Percentiles rank a stretch among this genome's conserved stretches.
These are phyloP conservation scores for Gymnogyps californianus DNA, from an alignment of 2,113 vertebrate species.

Conservation along the genomic window DNA sequence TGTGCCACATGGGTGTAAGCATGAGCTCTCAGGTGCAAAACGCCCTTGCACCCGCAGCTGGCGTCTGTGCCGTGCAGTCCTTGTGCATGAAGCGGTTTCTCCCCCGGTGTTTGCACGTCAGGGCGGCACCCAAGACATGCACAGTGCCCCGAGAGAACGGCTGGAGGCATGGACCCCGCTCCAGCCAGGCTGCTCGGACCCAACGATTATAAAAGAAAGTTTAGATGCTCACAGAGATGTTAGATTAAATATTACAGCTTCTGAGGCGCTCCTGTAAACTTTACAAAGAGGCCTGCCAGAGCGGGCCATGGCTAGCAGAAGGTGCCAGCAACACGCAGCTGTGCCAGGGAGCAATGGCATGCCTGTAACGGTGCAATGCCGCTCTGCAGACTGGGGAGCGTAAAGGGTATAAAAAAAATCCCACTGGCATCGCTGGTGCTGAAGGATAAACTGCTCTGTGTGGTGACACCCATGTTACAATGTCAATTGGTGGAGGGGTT, in stretches of 20 bases:
- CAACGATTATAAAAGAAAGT: accelerated
- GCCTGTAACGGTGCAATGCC: background rate
- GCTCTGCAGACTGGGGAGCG: background rate
- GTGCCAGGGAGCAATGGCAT: background rate
- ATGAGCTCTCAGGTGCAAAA: background rate
- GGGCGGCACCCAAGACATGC: accelerated
- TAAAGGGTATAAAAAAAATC: background rate
- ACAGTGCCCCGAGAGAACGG: accelerated
- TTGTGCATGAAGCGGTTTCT: accelerated
- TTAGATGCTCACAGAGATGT: background rate
- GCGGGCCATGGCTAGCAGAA: background rate
- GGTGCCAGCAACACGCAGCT: background rate
- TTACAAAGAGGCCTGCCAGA: background rate
- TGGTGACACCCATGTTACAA: background rate
- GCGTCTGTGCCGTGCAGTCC: accelerated
- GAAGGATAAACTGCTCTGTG: background rate
- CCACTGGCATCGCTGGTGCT: background rate
- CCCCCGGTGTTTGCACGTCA: accelerated
- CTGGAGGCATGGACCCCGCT: background rate
- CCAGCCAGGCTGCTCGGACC: background rate
- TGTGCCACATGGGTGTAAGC: accelerated
- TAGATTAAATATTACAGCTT: background rate
- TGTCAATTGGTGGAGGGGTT: background rate
- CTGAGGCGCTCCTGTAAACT: background rate
- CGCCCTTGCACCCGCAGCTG: accelerated